Percentiles rank a stretch among this genome's conserved stretches.
Conservation (phyloP, 2,797 vertebrate genomes). For the Takifugu ocellatus region DNA sequence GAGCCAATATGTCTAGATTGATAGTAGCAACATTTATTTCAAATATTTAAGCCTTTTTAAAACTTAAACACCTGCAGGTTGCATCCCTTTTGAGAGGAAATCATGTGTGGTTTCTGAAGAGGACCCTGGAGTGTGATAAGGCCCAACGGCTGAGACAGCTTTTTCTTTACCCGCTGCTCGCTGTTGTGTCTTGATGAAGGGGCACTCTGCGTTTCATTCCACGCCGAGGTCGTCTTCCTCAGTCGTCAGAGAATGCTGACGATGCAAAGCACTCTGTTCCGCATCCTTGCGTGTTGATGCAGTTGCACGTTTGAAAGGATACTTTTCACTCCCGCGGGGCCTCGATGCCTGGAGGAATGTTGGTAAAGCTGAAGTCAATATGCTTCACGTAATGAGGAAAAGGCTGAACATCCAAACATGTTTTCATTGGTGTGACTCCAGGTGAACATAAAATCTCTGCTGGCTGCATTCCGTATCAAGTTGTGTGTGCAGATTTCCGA, state of each 20-base stretch:
- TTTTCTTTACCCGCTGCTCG: slow-evolving; percentile 45
- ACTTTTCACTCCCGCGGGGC: slow-evolving; percentile 72
- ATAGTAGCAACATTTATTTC: slow-evolving; percentile 77
- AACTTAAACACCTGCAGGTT: slow-evolving; percentile 65
- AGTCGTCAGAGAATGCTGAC: slow-evolving; percentile 52
- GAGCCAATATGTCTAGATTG: slow-evolving; percentile 73
- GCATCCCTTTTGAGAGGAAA: slow-evolving; percentile 54
- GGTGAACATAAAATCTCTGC: slow-evolving; percentile 63
- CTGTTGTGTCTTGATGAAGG: slow-evolving; percentile 65
- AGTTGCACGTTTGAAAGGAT: slow-evolving; percentile 60
- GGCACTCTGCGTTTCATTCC: slow-evolving; percentile 67
- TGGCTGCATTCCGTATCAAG: slow-evolving; percentile 49
- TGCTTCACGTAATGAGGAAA: slow-evolving; percentile 65
- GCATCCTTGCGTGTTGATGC: slow-evolving; percentile 40
- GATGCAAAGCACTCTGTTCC: slow-evolving; percentile 54
- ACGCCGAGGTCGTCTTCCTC: slow-evolving; percentile 59
- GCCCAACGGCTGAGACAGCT: slow-evolving; percentile 32
- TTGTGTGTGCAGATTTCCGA: slow-evolving; percentile 59
- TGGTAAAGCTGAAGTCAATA: slow-evolving; percentile 63
- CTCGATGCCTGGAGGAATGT: slow-evolving; percentile 70
- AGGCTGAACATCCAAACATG: slow-evolving; percentile 61
- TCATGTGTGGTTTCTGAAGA: slow-evolving; percentile 54
- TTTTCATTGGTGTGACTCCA: slow-evolving; percentile 68
- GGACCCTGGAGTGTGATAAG: slow-evolving; percentile 32
- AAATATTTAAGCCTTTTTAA: slow-evolving; percentile 70